Percentiles rank a stretch among this genome's conserved stretches.
These are phyloP conservation scores for Gasterosteus nipponicus DNA, from an alignment of 2,113 vertebrate genomes.

Conservation along the genomic window DNA sequence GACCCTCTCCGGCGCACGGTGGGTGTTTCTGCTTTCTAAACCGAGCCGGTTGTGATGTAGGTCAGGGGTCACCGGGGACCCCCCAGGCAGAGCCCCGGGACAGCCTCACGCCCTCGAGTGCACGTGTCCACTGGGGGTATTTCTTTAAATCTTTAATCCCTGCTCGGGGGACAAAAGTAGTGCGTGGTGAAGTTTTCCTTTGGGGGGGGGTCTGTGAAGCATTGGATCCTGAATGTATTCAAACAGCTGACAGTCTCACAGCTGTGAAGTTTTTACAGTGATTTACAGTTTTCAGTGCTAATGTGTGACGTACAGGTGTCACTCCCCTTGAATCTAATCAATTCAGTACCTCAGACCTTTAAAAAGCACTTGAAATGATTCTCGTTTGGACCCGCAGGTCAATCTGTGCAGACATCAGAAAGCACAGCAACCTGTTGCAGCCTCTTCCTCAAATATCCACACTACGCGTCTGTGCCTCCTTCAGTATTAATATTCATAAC, in stretches of 20 bases:
- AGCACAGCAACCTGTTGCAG: not conserved
- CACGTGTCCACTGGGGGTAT: not conserved
- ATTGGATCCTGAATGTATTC: too few relatives aligned
- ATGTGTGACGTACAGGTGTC: not conserved
- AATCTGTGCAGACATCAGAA: not conserved
- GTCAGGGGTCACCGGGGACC: constrained; percentile 46
- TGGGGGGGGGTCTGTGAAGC: not conserved
- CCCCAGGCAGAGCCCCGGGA: not conserved
- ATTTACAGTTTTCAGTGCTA: not conserved
- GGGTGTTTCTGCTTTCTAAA: constrained; percentile 54
- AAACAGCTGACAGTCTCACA: too few relatives aligned
- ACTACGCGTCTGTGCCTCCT: not conserved
- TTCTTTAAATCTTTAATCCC: not conserved
- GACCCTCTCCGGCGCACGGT: constrained; percentile 78
- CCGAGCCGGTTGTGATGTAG: constrained; percentile 40
- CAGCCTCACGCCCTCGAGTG: not conserved
- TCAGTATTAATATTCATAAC: constrained; percentile 18
- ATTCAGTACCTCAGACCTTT: too few relatives aligned
- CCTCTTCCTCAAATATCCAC: not conserved
- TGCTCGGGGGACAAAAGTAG: not conserved
- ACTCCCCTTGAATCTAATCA: not conserved
- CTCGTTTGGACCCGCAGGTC: not conserved
- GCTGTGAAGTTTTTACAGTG: not conserved
- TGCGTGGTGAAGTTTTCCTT: not conserved
- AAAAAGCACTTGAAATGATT: not conserved